Evolutionary conservation across 64 coral and sea anemone genomes (phyloP).

Genomic region (Dendronephthya gigantea): DNA sequence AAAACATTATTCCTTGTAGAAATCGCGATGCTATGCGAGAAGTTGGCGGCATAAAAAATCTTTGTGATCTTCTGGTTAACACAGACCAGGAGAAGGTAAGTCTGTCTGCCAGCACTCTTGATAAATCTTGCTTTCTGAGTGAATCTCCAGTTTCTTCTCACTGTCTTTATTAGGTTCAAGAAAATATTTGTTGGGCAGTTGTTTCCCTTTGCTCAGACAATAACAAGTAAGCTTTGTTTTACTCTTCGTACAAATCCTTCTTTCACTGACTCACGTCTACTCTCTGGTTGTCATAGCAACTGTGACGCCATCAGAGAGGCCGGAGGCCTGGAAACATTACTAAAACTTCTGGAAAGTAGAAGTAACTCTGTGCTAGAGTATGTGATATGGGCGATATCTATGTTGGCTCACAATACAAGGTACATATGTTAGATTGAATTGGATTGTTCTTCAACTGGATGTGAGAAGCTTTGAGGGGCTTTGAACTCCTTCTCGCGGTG

Average conservation of each 20-base stretch:
- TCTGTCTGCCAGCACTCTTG: not conserved
- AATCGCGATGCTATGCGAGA: conserved; percentile 53
- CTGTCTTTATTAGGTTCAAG: conserved; percentile 26
- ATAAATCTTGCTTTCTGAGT: not conserved
- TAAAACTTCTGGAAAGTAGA: conserved; percentile 43
- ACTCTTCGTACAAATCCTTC: not conserved
- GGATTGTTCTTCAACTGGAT: not conserved
- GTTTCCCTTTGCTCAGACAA: conserved; percentile 23
- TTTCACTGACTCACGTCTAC: not conserved
- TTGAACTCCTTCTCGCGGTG: too few relatives aligned
- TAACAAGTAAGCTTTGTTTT: conserved; percentile 20
- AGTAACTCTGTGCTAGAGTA: conserved; percentile 62
- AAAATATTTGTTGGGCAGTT: conserved; percentile 34
- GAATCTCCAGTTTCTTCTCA: not conserved
- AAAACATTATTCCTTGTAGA: conserved; percentile 27
- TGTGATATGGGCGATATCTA: conserved; percentile 48
- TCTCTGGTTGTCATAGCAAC: conserved; percentile 34
- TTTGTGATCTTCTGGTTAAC: conserved; percentile 52
- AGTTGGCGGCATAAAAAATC: conserved; percentile 53
- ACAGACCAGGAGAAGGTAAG: conserved; percentile 52
- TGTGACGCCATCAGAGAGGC: conserved; percentile 52
- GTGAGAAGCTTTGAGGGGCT: too few relatives aligned
- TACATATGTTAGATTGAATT: too few relatives aligned
- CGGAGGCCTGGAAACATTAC: conserved; percentile 64
- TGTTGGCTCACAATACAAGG: conserved; percentile 61